phyloP scores from a whole-genome alignment of 1,140 invertebrate species.

The Aphaenogaster ashmeadi region DNA sequence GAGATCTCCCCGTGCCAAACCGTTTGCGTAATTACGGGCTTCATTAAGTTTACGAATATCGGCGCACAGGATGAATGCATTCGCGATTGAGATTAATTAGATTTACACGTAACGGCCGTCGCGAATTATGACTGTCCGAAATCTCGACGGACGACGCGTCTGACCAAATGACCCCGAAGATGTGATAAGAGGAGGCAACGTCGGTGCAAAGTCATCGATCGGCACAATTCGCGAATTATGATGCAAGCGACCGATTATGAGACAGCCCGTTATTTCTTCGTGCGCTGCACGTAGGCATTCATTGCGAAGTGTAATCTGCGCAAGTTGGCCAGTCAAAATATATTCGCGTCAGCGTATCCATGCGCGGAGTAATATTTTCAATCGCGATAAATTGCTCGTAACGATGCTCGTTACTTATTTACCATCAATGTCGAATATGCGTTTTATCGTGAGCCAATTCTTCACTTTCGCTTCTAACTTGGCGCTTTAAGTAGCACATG shows the following conservation, averaged over 20 bases:
- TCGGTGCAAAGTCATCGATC: slow-evolving; percentile 60
- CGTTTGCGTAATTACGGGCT: slow-evolving; percentile 23
- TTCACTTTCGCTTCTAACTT: neutral
- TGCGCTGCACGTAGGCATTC: slow-evolving; percentile 14
- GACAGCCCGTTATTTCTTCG: slow-evolving; percentile 50
- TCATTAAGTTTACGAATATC: slow-evolving; percentile 40
- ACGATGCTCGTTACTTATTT: slow-evolving; percentile 21
- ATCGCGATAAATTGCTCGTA: slow-evolving; percentile 12
- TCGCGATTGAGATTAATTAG: slow-evolving; percentile 45
- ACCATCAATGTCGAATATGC: neutral
- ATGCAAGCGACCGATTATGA: slow-evolving; percentile 60
- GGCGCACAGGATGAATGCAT: slow-evolving; percentile 27
- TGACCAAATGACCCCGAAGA: slow-evolving; percentile 61
- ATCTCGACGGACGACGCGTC: slow-evolving; percentile 6
- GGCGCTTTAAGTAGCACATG: neutral
- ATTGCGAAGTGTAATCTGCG: slow-evolving; percentile 39
- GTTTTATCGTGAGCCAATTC: slow-evolving; percentile 1
- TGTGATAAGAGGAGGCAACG: slow-evolving; percentile 40
- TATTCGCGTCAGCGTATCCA: slow-evolving; percentile 49
- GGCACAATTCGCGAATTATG: slow-evolving; percentile 62
- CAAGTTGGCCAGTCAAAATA: slow-evolving; percentile 16
- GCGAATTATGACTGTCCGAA: slow-evolving; percentile 38
- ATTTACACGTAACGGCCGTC: slow-evolving; percentile 23
- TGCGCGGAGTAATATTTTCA: slow-evolving; percentile 36
- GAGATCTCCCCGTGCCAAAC: neutral